Evolutionary conservation across 2,113 vertebrate genomes (phyloP).

Genomic region (Desmodus rotundus): DNA sequence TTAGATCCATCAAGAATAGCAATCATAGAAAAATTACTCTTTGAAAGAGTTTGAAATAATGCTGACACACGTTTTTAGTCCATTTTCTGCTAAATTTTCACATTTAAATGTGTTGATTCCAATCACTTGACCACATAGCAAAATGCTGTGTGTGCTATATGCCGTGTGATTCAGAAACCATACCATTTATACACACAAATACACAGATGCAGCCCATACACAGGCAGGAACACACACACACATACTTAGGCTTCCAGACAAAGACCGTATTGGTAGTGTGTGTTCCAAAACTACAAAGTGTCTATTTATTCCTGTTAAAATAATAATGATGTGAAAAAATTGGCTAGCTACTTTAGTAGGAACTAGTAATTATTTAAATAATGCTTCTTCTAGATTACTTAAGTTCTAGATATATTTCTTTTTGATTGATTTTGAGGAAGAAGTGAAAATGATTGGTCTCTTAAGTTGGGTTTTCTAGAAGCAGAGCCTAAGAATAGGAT

Average conservation of each 20-base stretch:
- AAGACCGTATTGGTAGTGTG: background rate
- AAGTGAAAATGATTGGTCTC: background rate
- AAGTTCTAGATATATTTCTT: background rate
- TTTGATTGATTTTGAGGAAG: background rate
- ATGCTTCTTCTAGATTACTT: background rate
- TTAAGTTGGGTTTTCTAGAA: background rate
- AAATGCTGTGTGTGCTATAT: background rate
- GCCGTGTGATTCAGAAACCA: background rate
- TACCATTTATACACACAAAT: background rate
- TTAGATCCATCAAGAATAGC: background rate
- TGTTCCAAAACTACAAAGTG: background rate
- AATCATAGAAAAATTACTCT: background rate
- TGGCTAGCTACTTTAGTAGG: background rate
- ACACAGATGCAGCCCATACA: background rate
- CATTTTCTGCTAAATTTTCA: background rate
- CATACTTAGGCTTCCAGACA: background rate
- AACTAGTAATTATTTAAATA: background rate
- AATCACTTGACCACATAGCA: background rate
- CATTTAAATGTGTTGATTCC: background rate
- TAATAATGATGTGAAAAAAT: background rate
- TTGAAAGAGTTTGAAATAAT: constrained; percentile 15
- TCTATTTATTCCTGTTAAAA: background rate
- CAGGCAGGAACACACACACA: no score
- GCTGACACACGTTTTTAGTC: background rate
- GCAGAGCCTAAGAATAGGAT: background rate